Base-by-base conservation (phyloP, 1,140 invertebrate genomes). In the Caerostris extrusa region DNA sequence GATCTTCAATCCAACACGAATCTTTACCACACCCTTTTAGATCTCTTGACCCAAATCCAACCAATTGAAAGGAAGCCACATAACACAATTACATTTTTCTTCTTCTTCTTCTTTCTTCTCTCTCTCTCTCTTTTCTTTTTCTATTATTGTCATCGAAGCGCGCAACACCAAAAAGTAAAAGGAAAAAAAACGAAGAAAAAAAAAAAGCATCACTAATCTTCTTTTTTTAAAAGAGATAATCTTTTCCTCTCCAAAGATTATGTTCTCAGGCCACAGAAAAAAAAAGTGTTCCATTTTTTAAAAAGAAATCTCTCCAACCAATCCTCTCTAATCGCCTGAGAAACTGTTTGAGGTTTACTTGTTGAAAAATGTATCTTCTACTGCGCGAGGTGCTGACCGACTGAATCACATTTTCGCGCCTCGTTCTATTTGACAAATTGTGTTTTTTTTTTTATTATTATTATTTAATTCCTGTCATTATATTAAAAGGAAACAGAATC, bases 301-400 rank as follows among this genome's bases (percentile, higher is more conserved):
- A 34, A 77, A 77, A 83, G 82, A 57, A 83, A 83, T 7, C 56
- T 58, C 82, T 83, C 82, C 82, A 7, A 8, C 82, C 82, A 34
- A 34, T 77, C 19, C n/a, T 77, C n/a, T 34, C 14, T 83, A 56
- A 58, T 58, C 56, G 53, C 82, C 82, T 58, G 56, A 58, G 56
- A 57, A 56, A 19, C 53, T 17, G 19, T 55, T 57, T 55, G 56
- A 64, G 86, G n/a, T 64, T 53, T 64, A 10, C 86, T 14, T 50
- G 86, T 55, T 88, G 53, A 88, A 88, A 88, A 88, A 88, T 60
- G 64, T 60, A 64, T 64, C 58, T 17, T 6, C 53, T 12, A 19
- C 60, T 67, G 64, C 86, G 64, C 58, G 58, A 81, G 10, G 71
- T 81, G 12, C 4, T 19, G 12, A 34, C 12, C n/a, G 10, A 12